Base-by-base conservation (phyloP, 2,113 vertebrate species). In the Numenius arquata region DNA sequence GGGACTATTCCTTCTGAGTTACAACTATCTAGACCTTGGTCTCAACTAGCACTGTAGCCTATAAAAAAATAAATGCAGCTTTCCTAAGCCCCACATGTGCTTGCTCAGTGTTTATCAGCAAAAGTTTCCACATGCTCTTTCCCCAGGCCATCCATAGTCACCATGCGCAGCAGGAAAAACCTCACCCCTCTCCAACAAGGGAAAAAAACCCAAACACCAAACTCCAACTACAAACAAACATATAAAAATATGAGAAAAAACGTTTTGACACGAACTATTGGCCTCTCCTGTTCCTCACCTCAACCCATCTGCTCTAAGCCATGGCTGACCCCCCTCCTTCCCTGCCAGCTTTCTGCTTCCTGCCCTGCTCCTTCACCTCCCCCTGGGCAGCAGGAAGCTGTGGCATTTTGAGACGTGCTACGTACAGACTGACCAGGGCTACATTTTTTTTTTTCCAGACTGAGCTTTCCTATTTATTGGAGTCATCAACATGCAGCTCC, bases 111-210 rank as follows among this genome's bases (percentile, higher is more conserved):
- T 38, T 73, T 16, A 67, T 34, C 50, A 56, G 16, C 40, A 77
- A 29, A 5, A 5, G 10, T 32, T 45, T 52, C 41, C 41, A n/a
- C 0, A 0, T 2, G 1, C 5, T 30, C 47, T 62, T 62, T 52
- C 55, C 50, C 43, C 6, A 2, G 32, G 20, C 36, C 26, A 36
- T 32, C 38, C 15, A 2, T 5, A 63, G 67, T 19, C 19, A 26
- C 15, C 4, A 9, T 1, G 3, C 47, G 26, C 14, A 84, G n/a
- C 19, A 75, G 43, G 5, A 40, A 30, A 79, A 21, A 23, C 13
- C 66, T 26, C 18, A 16, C 6, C 3, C 48, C 26, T 34, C 41
- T 27, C 1, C 0, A 32, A 15, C 17, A 25, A 58, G 40, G 38
- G 5, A 15, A 9, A 25, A n/a, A 55, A 53, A 53, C n/a, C n/a